A percentile compares a stretch with the other conserved stretches of the same genome.
phyloP scores from a whole-genome alignment of 1,140 invertebrate genomes.

The Drosophila bocqueti region DNA sequence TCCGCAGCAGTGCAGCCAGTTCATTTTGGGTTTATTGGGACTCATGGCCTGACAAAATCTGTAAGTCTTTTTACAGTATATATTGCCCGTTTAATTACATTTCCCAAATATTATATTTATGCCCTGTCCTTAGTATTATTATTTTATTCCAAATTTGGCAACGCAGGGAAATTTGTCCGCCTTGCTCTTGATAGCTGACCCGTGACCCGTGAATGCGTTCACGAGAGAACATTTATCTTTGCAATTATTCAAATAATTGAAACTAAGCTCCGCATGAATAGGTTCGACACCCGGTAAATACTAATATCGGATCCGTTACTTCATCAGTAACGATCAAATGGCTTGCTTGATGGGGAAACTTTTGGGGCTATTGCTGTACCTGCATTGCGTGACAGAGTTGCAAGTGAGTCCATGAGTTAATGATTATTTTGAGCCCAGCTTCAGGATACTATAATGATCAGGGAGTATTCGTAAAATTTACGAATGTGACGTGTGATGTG shows the following conservation, averaged over 20 bases:
- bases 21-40: background rate
- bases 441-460: background rate
- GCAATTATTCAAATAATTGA: constrained; percentile 1
- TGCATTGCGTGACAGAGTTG: background rate
- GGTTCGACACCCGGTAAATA: background rate
- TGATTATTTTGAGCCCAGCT: too few species aligned
- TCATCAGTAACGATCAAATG: constrained; percentile 4
- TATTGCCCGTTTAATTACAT: too few species aligned
- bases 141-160: too few species aligned
- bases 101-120: too few species aligned
- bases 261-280: background rate
- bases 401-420: background rate
- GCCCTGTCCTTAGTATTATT: too few species aligned
- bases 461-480: constrained; percentile 28
- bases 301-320: background rate
- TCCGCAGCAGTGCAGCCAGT: constrained; percentile 78
- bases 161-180: too few species aligned
- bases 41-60: too few species aligned
- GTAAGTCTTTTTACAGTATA: too few species aligned
- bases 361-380: constrained; percentile 3
- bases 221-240: background rate
- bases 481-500: constrained; percentile 44
- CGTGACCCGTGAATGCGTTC: constrained; percentile 1
- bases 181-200: too few species aligned
- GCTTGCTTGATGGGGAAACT: background rate